phyloP scores from a whole-genome alignment of 2,888 invertebrate species.

The Drosophila parthenogenetica region DNA sequence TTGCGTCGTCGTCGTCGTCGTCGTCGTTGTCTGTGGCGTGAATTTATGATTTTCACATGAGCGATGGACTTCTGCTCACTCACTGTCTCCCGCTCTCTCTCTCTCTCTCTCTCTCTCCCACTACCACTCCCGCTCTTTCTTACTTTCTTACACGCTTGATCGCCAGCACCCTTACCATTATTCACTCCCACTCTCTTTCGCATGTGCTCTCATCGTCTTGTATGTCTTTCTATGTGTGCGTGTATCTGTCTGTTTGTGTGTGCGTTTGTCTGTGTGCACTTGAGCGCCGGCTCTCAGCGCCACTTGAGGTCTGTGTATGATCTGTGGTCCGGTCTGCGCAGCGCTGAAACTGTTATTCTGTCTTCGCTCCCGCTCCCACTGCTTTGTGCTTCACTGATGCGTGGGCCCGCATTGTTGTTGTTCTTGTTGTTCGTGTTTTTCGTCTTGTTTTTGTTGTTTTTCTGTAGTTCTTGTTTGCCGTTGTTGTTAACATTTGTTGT shows the following conservation, averaged over 20 bases:
- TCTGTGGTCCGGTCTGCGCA: slow-evolving; percentile 4
- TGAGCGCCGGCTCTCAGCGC: slow-evolving; percentile 66
- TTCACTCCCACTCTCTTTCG: slow-evolving; percentile 19
- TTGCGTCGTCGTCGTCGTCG: slow-evolving; percentile 58
- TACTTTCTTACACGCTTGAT: no score
- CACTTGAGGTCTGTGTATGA: slow-evolving; percentile 61
- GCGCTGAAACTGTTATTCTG: slow-evolving; percentile 33
- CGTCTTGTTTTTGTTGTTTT: slow-evolving; percentile 21
- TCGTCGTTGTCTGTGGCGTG: slow-evolving; percentile 58
- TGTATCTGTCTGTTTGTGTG: slow-evolving; percentile 6
- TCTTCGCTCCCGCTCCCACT: slow-evolving; percentile 6
- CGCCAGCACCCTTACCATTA: neutral
- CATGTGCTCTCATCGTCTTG: slow-evolving; percentile 16
- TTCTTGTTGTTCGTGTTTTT: slow-evolving; percentile 21
- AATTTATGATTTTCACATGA: slow-evolving; percentile 80
- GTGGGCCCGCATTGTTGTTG: slow-evolving; percentile 73
- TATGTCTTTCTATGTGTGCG: neutral
- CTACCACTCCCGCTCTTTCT: neutral
- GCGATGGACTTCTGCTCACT: slow-evolving; percentile 54
- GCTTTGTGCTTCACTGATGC: slow-evolving; percentile 31
- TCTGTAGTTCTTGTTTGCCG: slow-evolving; percentile 30
- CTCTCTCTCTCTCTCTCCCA: slow-evolving; percentile 11
- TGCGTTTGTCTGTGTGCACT: slow-evolving; percentile 24
- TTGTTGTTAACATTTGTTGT: slow-evolving; percentile 52
- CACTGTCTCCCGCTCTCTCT: neutral